Evolutionary conservation across 2,113 vertebrate genomes (phyloP).

Genomic region (Galbula dea): DNA sequence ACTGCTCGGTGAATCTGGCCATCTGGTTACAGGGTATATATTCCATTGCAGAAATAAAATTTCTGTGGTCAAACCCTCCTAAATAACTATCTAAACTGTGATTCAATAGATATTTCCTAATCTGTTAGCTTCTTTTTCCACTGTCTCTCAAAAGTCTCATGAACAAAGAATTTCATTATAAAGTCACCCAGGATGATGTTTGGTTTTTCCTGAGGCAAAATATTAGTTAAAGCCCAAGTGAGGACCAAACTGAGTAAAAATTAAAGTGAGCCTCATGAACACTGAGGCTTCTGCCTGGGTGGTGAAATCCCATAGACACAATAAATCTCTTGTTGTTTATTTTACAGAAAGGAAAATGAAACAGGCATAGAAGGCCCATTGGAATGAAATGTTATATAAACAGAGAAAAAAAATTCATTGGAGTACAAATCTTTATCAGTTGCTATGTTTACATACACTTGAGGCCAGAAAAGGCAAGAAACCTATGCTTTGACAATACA

Average conservation of each 20-base stretch:
- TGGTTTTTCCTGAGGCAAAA: slow-evolving; percentile 69
- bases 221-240: slow-evolving; percentile 74
- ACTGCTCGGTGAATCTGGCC: background rate
- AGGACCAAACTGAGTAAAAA: slow-evolving; percentile 74
- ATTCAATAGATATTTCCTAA: background rate
- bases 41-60: background rate
- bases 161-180: slow-evolving; percentile 77
- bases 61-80: background rate
- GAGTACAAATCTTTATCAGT: background rate
- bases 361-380: slow-evolving; percentile 22
- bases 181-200: slow-evolving; percentile 53
- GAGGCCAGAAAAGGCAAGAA: background rate
- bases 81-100: background rate
- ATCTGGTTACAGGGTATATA: background rate
- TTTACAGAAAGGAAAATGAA: slow-evolving; percentile 45
- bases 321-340: slow-evolving; percentile 77
- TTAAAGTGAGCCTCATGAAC: slow-evolving; percentile 44
- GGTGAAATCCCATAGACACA: slow-evolving; percentile 52
- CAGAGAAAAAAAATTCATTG: background rate
- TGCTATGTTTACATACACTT: background rate
- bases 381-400: slow-evolving; percentile 46
- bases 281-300: slow-evolving; percentile 45
- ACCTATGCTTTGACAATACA: background rate
- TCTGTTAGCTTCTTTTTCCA: background rate
- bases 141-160: slow-evolving; percentile 62